Base-by-base conservation (phyloP, 2,113 vertebrate species). In the Lucifuga dentata region DNA sequence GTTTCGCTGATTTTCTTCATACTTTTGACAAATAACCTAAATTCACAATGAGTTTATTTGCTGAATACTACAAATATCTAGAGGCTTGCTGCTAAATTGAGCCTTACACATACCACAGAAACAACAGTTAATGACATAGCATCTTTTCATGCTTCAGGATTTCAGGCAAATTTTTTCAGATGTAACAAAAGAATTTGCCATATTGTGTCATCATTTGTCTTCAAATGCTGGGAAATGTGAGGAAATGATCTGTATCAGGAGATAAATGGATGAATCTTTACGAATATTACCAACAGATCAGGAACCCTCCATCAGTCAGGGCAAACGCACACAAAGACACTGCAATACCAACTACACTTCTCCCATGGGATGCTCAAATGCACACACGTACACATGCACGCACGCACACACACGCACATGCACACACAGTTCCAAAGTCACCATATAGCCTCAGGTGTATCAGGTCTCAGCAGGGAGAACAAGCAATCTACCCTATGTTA, bases 401-500 rank as follows among this genome's bases (percentile, higher is more conserved):
- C 46, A 39, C 36, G 49, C 24, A 8, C 17, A 40, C 49, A 52
- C 13, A 24, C 59, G 20, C 23, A 15, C n/a, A 24, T 26, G 38
- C 40, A 44, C 1, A 48, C 36, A 45, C 35, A 45, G n/a, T 56
- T 46, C 66, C 68, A 84, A 77, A 77, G 73, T 62, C 65, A 78
- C 41, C 41, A 66, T 49, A 68, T 36, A 58, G 68, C 83, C 68
- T 70, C 68, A 17, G 63, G 83, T 60, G 60, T 61, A 78, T 73
- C 48, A 39, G 51, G 64, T 62, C 66, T 62, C 78, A 73, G 65
- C 55, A 50, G 75, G 73, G 55, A 56, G 16, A 52, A 50, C 63
- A 79, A 76, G 51, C 81, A 79, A 79, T 84, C 72, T 68, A 63
- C 60, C 61, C 41, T 60, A 55, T 81, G 53, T 70, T 51, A 76